Base-by-base conservation (phyloP, 1,140 invertebrate species). In the Hyles vespertilio region DNA sequence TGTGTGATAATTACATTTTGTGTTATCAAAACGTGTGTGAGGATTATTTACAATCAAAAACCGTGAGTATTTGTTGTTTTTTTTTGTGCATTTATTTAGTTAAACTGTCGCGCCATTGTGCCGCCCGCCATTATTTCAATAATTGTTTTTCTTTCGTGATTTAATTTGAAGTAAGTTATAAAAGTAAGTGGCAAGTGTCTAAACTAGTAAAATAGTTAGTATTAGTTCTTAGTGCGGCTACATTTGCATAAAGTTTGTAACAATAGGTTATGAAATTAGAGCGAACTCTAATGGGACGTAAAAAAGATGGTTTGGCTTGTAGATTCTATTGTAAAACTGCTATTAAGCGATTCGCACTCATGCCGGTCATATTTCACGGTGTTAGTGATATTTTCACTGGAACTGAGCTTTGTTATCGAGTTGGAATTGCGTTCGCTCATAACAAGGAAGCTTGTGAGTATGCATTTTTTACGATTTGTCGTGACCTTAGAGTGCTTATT, bases 101-200 rank as follows among this genome's bases (percentile, higher is more conserved):
- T 58, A 61, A 63, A 53, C 51, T 44, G 34, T 57, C 53, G 72
- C 83, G 80, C 84, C 84, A 87, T 81, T 79, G 77, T 63, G 73
- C 74, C 74, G 80, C 84, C 84, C 84, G 84, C 84, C 84, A 86
- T 86, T 81, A 73, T 68, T 69, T 74, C 51, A 66, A 72, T 72
- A 81, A 51, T 64, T 77, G 72, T 74, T 75, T 59, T 69, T 69
- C 58, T 67, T 59, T 58, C n/a, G 33, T 48, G 12, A 4, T 51
- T n/a, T 10, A 46, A 52, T 49, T 51, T 52, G 51, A 49, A 49
- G 46, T 54, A 32, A 8, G 8, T 40, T 40, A 5, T 1, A 2
- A 22, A 40, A 40, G 36, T 40, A 5, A 5, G 8, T 40, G 4
- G 4, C 8, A 40, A 5, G 36, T 40, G 36, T 5, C 8, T 40